phyloP scores from a whole-genome alignment of 2,797 vertebrate species.

The Tangara arthus region DNA sequence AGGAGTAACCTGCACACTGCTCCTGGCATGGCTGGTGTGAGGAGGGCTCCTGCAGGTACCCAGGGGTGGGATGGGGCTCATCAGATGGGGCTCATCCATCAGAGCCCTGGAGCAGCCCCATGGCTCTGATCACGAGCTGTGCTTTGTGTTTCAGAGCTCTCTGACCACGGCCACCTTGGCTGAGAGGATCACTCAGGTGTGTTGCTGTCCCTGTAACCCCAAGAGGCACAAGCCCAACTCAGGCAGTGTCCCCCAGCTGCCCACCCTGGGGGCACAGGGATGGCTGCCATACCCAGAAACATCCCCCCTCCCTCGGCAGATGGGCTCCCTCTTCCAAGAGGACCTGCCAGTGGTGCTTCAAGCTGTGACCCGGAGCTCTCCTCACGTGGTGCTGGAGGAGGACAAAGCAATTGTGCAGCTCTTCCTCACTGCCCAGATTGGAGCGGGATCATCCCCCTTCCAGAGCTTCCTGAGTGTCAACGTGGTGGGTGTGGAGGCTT shows the following conservation, averaged over 20 bases:
- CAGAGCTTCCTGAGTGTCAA: slow-evolving; percentile 25
- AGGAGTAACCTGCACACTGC: background rate
- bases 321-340: slow-evolving; percentile 44
- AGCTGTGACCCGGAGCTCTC: background rate
- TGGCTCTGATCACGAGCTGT: accelerated
- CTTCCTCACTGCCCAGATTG: background rate
- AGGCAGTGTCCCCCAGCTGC: accelerated
- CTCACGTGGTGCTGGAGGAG: slow-evolving; percentile 28
- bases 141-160: background rate
- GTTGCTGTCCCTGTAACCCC: accelerated
- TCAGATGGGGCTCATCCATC: background rate
- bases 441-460: background rate
- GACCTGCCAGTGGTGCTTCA: background rate
- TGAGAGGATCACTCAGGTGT: slow-evolving; percentile 17
- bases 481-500: background rate
- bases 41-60: accelerated
- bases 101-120: accelerated
- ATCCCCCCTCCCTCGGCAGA: background rate
- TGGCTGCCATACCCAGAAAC: background rate
- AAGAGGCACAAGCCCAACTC: accelerated
- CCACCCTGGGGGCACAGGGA: accelerated
- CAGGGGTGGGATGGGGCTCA: background rate
- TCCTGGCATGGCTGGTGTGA: background rate
- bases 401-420: background rate
- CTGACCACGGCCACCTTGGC: slow-evolving; percentile 14